These are phyloP conservation scores for Calcarius lapponicus DNA, from an alignment of 2,797 vertebrate genomes.

Conservation along the genomic window DNA sequence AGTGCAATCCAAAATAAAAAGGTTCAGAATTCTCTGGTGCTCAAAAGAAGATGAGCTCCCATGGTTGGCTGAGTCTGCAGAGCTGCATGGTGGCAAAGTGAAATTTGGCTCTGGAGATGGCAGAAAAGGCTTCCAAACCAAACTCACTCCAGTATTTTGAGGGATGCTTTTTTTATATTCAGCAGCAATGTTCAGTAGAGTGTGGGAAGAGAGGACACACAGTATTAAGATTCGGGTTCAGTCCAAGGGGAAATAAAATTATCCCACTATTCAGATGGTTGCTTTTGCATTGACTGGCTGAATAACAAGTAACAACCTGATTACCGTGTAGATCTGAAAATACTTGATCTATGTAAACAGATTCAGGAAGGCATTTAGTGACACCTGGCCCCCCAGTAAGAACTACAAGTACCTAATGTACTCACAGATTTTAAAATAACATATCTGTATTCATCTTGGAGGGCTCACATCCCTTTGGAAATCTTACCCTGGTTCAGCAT, in stretches of 20 bases:
- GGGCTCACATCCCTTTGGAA: not conserved
- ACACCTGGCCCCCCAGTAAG: not conserved
- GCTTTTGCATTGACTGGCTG: not conserved
- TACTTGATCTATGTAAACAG: not conserved
- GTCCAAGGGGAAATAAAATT: not conserved
- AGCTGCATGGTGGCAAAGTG: not conserved
- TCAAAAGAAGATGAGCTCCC: not conserved
- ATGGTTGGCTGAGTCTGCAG: not conserved
- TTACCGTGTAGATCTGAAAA: not conserved
- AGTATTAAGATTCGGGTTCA: not conserved
- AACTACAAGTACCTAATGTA: not conserved
- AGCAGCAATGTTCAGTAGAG: not conserved
- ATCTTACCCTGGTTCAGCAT: not conserved
- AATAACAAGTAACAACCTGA: not conserved
- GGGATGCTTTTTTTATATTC: not conserved
- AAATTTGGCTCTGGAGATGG: not conserved
- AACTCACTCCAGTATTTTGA: not conserved
- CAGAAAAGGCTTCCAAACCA: not conserved
- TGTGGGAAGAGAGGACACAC: not conserved
- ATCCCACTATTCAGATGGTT: not conserved
- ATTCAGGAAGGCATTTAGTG: not conserved
- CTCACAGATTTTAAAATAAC: not conserved
- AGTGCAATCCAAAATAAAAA: not conserved
- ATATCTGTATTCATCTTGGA: not conserved
- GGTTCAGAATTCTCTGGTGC: not conserved